These are phyloP conservation scores for Alca torda DNA, from an alignment of 2,797 vertebrate species.

Conservation along the genomic window DNA sequence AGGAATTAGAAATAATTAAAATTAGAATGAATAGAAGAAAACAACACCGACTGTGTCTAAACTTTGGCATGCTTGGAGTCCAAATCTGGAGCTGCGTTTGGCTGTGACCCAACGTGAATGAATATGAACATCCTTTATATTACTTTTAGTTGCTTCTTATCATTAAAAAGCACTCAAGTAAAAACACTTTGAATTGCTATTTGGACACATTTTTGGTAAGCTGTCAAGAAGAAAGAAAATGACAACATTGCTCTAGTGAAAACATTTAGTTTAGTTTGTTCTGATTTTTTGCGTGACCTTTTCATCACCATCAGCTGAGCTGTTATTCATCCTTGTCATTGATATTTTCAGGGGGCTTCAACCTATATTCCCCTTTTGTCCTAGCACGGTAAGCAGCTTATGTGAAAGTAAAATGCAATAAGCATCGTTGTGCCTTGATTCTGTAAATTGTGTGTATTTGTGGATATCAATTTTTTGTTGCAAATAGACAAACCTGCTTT, in stretches of 20 bases:
- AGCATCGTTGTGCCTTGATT: not conserved
- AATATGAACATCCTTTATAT: not conserved
- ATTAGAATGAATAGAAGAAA: not conserved
- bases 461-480: not conserved
- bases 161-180: not conserved
- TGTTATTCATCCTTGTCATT: not conserved
- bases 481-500: not conserved
- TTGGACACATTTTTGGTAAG: not conserved
- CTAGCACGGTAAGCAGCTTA: not conserved
- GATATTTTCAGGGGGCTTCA: not conserved
- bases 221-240: not conserved
- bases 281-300: not conserved
- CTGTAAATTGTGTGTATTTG: not conserved
- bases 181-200: not conserved
- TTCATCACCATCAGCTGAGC: not conserved
- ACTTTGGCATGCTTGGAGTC: not conserved
- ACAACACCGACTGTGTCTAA: not conserved
- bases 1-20: constrained; percentile 14
- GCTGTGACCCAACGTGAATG: not conserved
- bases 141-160: not conserved
- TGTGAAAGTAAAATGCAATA: not conserved
- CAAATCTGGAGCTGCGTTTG: constrained; percentile 2
- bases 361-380: not conserved
- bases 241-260: not conserved
- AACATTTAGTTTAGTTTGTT: not conserved